These are phyloP conservation scores for Hemibagrus guttatus DNA, from an alignment of 2,797 vertebrate genomes.

Conservation along the genomic window DNA sequence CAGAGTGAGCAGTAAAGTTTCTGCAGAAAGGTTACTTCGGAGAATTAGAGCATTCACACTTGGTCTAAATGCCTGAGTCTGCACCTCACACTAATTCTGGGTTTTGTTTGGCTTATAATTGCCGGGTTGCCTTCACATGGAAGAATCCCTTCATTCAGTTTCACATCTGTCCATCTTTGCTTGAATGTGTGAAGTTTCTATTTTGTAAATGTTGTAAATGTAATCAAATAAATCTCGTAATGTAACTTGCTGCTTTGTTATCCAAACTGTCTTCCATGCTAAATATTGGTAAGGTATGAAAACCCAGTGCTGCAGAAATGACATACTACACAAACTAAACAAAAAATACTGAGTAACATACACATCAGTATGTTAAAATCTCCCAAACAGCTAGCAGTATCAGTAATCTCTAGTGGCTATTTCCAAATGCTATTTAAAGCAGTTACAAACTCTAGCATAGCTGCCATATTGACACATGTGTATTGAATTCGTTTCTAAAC, in stretches of 20 bases:
- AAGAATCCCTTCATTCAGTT: neutral
- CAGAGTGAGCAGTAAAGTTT: neutral
- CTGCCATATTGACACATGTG: neutral
- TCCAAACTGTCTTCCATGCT: neutral
- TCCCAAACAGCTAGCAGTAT: neutral
- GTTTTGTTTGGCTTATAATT: neutral
- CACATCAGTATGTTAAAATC: neutral
- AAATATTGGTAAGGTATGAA: neutral
- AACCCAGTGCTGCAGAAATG: neutral
- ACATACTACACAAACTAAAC: too few relatives aligned
- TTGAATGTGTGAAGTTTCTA: neutral
- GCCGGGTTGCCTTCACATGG: neutral
- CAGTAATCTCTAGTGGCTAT: neutral
- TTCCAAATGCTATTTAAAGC: neutral
- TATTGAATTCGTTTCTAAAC: too few relatives aligned
- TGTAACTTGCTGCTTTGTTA: neutral
- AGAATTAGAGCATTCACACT: neutral
- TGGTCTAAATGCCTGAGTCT: neutral
- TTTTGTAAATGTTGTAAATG: neutral
- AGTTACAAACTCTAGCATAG: neutral
- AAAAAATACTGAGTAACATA: too few relatives aligned
- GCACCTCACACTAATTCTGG: neutral
- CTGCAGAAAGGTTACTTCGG: neutral
- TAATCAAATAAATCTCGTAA: neutral
- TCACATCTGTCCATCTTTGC: neutral